Conservation (phyloP, 2,113 vertebrate genomes). For the Passerina amoena region DNA sequence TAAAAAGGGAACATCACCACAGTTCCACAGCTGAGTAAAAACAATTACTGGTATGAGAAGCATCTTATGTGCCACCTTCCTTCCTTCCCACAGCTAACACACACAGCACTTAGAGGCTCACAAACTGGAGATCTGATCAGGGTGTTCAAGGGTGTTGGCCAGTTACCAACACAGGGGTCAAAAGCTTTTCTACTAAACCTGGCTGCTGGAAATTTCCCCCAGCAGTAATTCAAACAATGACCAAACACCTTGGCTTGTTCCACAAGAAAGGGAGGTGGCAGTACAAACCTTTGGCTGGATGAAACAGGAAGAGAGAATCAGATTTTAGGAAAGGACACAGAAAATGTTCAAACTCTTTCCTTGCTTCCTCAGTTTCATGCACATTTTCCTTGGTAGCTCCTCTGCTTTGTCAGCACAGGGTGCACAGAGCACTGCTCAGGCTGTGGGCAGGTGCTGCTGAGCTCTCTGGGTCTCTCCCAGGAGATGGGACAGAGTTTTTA, state of each 20-base stretch:
- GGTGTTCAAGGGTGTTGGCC: not conserved
- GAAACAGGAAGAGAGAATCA: not conserved
- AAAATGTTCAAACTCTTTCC: not conserved
- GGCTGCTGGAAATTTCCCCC: not conserved
- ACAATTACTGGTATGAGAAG: not conserved
- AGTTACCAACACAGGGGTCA: not conserved
- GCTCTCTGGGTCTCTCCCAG: not conserved
- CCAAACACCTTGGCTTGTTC: not conserved
- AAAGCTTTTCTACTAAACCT: not conserved
- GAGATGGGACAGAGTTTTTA: not conserved
- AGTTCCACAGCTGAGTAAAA: not conserved
- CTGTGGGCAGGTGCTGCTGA: not conserved
- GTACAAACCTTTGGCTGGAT: not conserved
- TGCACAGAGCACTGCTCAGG: not conserved
- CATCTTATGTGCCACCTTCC: not conserved
- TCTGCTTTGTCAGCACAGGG: not conserved
- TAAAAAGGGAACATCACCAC: not conserved
- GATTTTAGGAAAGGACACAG: not conserved
- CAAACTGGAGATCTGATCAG: not conserved
- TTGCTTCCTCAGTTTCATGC: not conserved
- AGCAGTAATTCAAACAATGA: not conserved
- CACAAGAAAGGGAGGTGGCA: not conserved
- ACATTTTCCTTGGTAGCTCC: not conserved
- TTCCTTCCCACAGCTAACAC: not conserved
- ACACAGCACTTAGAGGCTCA: not conserved